Base-by-base conservation (phyloP, 2,888 invertebrate genomes). In the Lithophane ornitopus region DNA sequence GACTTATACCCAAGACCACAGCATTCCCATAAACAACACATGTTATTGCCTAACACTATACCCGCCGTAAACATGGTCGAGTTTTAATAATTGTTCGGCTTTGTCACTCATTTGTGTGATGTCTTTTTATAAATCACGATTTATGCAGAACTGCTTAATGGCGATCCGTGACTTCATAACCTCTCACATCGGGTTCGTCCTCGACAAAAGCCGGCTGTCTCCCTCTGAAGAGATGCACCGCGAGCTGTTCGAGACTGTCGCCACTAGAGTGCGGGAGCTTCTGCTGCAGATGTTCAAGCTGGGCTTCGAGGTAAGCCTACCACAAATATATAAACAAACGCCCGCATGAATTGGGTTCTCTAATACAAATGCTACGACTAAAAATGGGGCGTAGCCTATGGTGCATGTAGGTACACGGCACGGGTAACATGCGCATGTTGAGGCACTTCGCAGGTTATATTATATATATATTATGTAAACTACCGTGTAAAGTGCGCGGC, bases 201-300 rank as follows among this genome's bases (percentile, higher is more conserved):
- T 95, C 81, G 90, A 92, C 78, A 88, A 90, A 12, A 93, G 93
- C 56, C 78, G 82, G 28, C 76, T 89, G n/a, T 56, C 74, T 0
- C 78, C 76, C 16, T 69, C 84, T 19, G 89, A 88, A 28, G 90
- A 90, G 62, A 54, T 89, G 79, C 82, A 82, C n/a, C 85, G 84
- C 52, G 94, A 94, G 34, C 69, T 90, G 49, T 80, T 78, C 6
- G 95, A 95, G 69, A 88, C 91, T 4, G 90, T 95, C 56, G 86
- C 88, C 52, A 91, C 92, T 3, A 77, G 96, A 1, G 91, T 95
- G 11, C 81, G 95, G 0, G 96, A 96, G 70, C 91, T 96, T 56
- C 87, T 99, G 82, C 98, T 99, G 94, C 98, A 99, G 93, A 98
- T 98, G 71, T 99, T 98, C 94, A 98, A 98, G 92, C 98, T 99